These are phyloP conservation scores for Meleagris gallopavo DNA, from an alignment of 2,113 vertebrate species.

Conservation along the genomic window DNA sequence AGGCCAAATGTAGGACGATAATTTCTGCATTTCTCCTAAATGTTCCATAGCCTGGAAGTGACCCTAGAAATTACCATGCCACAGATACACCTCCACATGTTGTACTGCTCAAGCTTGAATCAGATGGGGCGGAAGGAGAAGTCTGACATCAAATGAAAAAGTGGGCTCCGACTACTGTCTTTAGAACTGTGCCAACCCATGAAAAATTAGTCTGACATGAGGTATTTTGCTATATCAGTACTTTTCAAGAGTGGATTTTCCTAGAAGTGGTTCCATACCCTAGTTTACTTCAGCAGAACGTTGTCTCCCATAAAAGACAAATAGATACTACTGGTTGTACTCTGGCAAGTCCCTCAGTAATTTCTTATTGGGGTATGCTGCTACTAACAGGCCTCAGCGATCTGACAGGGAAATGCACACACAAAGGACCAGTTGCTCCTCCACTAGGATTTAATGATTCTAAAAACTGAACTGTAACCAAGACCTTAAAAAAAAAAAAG, in stretches of 20 bases:
- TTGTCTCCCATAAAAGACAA: background rate
- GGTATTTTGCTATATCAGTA: background rate
- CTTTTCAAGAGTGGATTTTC: background rate
- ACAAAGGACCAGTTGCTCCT: background rate
- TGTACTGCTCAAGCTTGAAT: background rate
- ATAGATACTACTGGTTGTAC: background rate
- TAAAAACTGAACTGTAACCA: background rate
- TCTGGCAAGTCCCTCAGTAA: background rate
- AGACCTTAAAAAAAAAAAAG: background rate
- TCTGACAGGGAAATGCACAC: background rate
- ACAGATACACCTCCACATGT: background rate
- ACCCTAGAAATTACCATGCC: background rate
- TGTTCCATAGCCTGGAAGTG: background rate
- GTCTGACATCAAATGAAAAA: background rate
- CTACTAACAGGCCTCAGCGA: background rate
- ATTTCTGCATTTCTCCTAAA: background rate
- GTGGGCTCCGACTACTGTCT: rapidly evolving
- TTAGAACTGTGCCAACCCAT: background rate
- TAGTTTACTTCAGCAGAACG: background rate
- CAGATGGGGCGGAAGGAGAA: background rate
- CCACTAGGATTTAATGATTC: background rate
- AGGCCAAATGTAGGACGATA: background rate
- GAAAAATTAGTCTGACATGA: background rate
- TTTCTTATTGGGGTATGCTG: background rate
- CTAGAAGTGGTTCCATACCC: background rate